These are phyloP conservation scores for Ctenodactylus gundi DNA, from an alignment of 2,113 vertebrate species.

Conservation along the genomic window DNA sequence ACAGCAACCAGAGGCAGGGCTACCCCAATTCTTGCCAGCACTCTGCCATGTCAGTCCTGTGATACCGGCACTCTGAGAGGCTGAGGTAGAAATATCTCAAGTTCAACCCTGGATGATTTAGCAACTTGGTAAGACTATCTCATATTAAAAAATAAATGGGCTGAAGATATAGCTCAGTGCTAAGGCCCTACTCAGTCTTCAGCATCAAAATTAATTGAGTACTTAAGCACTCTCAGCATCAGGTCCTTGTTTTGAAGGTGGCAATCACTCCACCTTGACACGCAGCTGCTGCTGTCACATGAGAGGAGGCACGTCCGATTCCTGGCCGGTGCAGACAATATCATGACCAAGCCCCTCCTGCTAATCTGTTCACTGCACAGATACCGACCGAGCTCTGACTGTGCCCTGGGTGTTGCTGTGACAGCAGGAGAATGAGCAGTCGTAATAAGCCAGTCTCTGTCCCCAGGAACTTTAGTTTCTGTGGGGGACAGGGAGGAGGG, in stretches of 20 bases:
- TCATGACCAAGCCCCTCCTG: neutral
- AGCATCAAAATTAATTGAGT: fast-evolving
- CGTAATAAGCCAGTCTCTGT: neutral
- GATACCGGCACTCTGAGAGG: too few species aligned
- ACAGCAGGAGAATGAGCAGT: neutral
- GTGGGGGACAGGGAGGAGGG: too few species aligned
- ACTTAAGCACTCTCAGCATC: neutral
- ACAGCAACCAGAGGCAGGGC: neutral
- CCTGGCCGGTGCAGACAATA: neutral
- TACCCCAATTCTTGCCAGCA: too few species aligned
- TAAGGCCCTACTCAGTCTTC: neutral
- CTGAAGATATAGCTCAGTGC: too few species aligned
- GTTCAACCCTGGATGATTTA: too few species aligned
- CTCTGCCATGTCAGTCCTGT: too few species aligned
- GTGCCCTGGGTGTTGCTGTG: neutral
- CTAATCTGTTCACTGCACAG: neutral
- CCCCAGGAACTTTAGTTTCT: neutral
- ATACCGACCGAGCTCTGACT: neutral
- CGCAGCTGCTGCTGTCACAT: neutral
- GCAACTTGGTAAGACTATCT: too few species aligned
- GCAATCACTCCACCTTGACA: neutral
- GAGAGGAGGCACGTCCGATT: too few species aligned
- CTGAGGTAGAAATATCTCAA: too few species aligned
- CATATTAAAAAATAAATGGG: too few species aligned
- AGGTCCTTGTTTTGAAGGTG: neutral